Percentiles rank a stretch among this genome's conserved stretches.
These are phyloP conservation scores for Galeopsomyia nigrocyanea DNA, from an alignment of 2,888 invertebrate genomes.

Conservation along the genomic window DNA sequence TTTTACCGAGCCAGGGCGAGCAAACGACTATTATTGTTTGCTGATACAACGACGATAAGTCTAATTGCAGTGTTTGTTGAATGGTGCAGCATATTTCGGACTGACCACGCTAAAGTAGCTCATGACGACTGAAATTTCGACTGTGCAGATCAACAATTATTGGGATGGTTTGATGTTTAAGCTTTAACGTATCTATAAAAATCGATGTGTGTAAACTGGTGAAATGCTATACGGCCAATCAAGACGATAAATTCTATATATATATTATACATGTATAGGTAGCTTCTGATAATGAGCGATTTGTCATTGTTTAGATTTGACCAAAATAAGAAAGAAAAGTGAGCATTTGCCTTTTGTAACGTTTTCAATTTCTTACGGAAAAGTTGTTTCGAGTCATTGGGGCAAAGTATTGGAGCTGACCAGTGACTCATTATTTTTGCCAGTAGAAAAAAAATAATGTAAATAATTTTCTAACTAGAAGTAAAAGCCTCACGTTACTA, in stretches of 20 bases:
- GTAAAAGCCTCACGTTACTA: constrained; percentile 36
- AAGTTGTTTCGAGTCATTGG: constrained; percentile 16
- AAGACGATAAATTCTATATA: constrained; percentile 24
- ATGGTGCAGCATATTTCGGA: constrained; percentile 16
- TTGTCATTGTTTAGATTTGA: constrained; percentile 21
- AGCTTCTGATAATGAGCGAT: constrained; percentile 22
- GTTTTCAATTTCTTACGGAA: constrained; percentile 26
- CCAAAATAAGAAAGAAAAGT: background rate
- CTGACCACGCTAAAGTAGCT: constrained; percentile 13
- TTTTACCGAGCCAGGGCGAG: constrained; percentile 61
- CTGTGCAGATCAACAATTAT: constrained; percentile 1
- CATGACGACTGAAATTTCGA: constrained; percentile 31
- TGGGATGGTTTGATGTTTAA: constrained; percentile 35
- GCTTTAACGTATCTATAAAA: constrained; percentile 19
- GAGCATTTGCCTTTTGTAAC: constrained; percentile 35
- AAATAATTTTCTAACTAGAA: constrained; percentile 45
- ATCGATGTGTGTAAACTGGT: constrained; percentile 21
- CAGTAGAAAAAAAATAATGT: constrained; percentile 29
- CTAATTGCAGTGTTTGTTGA: constrained; percentile 39
- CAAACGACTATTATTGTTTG: constrained; percentile 66
- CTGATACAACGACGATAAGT: constrained; percentile 57
- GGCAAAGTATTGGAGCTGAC: background rate
- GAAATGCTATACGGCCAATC: constrained; percentile 26
- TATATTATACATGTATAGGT: constrained; percentile 8
- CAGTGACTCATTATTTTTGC: constrained; percentile 35